Evolutionary conservation across 2,113 vertebrate genomes (phyloP).

Genomic region (cat (Felis catus)): F.catus_Fca126_mat1.0 CM031417.1:54680501-54681000

Average conservation of each 20-base stretch:
- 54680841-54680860: neutral
- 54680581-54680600: too few species aligned
- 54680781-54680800: neutral
- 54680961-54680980: neutral
- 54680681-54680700: neutral
- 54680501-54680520: too few species aligned
- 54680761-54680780: neutral
- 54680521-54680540: too few species aligned
- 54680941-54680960: neutral
- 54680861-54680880: neutral
- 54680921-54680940: neutral
- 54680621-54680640: too few species aligned
- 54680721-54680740: neutral
- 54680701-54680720: neutral
- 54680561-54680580: too few species aligned
- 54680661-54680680: neutral
- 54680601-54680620: too few species aligned
- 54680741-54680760: neutral
- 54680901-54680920: neutral
- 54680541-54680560: too few species aligned
- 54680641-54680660: neutral
- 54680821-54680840: neutral
- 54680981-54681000: neutral
- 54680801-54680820: neutral
- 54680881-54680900: neutral